Evolutionary conservation across 1,140 invertebrate genomes (phyloP).

Genomic region (Luehdorfia chinensis): DNA sequence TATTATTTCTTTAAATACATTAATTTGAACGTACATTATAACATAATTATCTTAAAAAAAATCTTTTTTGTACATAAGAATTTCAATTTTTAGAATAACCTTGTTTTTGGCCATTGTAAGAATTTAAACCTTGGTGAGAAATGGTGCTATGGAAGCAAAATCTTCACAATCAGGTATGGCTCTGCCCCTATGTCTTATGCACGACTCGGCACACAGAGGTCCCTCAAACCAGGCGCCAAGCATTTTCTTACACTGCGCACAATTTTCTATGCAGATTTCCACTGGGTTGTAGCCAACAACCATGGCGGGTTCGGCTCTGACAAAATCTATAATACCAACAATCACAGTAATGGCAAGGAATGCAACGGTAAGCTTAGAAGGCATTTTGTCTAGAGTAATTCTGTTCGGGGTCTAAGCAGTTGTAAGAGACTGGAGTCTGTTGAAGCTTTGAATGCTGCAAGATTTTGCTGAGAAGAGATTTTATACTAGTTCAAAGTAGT

Average conservation of each 20-base stretch:
- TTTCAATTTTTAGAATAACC: too few relatives aligned
- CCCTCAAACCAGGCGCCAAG: neutral
- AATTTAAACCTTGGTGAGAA: conserved; percentile 1
- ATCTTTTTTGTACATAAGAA: too few relatives aligned
- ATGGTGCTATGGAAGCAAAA: conserved; percentile 1
- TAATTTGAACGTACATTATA: too few relatives aligned
- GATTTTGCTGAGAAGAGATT: too few relatives aligned
- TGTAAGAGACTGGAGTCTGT: too few relatives aligned
- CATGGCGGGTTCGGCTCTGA: neutral
- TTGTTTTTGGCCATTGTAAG: too few relatives aligned
- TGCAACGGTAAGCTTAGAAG: neutral
- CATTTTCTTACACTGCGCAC: conserved; percentile 2
- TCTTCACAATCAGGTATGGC: neutral
- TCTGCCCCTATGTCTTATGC: neutral
- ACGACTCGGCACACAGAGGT: neutral
- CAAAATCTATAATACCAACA: neutral
- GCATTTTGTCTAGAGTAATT: too few relatives aligned
- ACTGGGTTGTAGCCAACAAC: neutral
- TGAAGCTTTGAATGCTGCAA: too few relatives aligned
- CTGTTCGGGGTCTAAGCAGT: too few relatives aligned
- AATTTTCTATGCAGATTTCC: neutral
- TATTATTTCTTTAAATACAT: too few relatives aligned
- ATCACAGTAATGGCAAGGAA: neutral
- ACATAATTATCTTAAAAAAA: too few relatives aligned
- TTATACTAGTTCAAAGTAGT: too few relatives aligned